Evolutionary conservation across 2,797 vertebrate species (phyloP).

Genomic region (Aulostomus chinensis): DNA sequence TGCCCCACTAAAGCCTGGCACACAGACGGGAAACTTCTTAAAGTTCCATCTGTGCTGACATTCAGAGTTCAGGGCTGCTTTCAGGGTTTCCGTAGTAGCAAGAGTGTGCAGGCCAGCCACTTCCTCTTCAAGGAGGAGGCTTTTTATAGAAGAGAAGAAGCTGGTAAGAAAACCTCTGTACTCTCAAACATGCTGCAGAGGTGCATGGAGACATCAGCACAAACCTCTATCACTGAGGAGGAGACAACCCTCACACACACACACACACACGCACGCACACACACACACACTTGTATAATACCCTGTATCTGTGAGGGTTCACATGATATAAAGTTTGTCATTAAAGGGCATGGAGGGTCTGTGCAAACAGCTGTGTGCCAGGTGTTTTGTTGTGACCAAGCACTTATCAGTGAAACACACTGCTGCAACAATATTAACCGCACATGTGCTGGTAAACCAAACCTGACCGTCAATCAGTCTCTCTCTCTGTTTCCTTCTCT

Average conservation of each 20-base stretch:
- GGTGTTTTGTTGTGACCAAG: too few relatives aligned
- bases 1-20: neutral
- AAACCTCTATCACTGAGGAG: neutral
- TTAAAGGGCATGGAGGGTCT: too few relatives aligned
- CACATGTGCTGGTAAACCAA: too few relatives aligned
- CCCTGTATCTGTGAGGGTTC: too few relatives aligned
- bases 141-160: conserved; percentile 57
- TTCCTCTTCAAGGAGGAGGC: conserved; percentile 57
- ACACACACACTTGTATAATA: too few relatives aligned
- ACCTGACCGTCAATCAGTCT: too few relatives aligned
- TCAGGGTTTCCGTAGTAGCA: conserved; percentile 27
- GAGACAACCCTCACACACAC: too few relatives aligned
- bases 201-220: neutral
- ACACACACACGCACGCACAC: neutral
- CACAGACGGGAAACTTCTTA: conserved; percentile 9
- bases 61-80: conserved; percentile 12
- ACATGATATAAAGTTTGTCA: too few relatives aligned
- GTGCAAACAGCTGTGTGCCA: too few relatives aligned
- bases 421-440: too few relatives aligned
- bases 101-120: conserved; percentile 39
- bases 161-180: conserved; percentile 45
- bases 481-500: too few relatives aligned
- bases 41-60: conserved; percentile 15
- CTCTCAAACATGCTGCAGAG: conserved; percentile 22
- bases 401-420: too few relatives aligned